Evolutionary conservation across 2,113 vertebrate genomes (phyloP), one percentile per base, ranked within the genome.

Genomic region (Polypterus bichir): DNA sequence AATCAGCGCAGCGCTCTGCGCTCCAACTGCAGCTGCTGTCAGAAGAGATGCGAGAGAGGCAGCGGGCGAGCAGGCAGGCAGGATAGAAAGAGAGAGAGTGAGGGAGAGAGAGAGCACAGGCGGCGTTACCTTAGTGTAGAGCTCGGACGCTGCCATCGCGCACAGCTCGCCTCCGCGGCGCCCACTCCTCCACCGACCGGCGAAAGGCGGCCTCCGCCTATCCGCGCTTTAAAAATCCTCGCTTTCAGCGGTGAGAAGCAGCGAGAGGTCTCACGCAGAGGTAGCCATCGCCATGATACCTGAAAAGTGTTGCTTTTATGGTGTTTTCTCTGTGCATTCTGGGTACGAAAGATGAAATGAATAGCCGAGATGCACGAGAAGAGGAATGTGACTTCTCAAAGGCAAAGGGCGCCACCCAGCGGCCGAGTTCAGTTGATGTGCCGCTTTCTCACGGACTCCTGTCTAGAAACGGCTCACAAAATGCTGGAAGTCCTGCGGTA

Each of bases 91-190:
- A 27, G 27, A 27, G 27, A 27, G 27, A 27, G 48, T 47, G 48
- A 10, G 60, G 47, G 65, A 47, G 62, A 61, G 1, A 3, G 5
- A 49, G 64, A 44, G 48, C 57, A 47, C 27, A 7, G 4, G 3
- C 57, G 4, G 49, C 56, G 62, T 73, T 80, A 96, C 93, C 91
- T 92, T 91, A 11, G 87, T 84, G 76, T 92, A 94, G n/a, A 93
- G 90, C 74, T 89, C 86, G 9, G 82, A 78, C 47, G 87, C 81
- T 68, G 90, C 88, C 92, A 93, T 94, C 75, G 73, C 75, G 64
- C 27, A 27, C 27, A 27, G 27, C 62, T 6, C 8, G 7, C 65
- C 64, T 5, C 54, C 6, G 70, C 69, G 52, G 64, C 70, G 68
- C 66, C 71, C 66, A 59, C 53, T 46, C 61, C 63, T 59, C 54